Percentiles rank a stretch among this genome's conserved stretches.
phyloP scores from a whole-genome alignment of 2,797 vertebrate species.

The Myotis vivesi region DNA sequence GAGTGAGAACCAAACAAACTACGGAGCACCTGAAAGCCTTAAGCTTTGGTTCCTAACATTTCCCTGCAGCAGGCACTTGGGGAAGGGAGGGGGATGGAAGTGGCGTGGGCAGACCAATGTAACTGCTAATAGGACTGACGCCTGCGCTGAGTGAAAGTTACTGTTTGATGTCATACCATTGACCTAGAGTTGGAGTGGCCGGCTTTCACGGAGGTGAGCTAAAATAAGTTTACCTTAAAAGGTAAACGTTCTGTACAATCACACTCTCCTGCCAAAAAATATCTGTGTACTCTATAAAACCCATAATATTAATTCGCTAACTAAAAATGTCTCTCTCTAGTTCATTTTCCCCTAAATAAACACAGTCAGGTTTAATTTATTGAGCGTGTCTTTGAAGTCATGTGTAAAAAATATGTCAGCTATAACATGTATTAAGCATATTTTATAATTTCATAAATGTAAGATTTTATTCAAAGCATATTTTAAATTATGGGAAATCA shows the following conservation, averaged over 20 bases:
- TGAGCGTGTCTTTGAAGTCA: not conserved
- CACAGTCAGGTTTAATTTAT: not conserved
- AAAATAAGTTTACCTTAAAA: not conserved
- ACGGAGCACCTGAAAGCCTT: not conserved
- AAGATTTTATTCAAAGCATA: not conserved
- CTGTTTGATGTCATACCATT: not conserved
- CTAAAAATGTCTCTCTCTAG: not conserved
- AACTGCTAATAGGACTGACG: not conserved
- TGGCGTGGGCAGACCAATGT: rapidly evolving
- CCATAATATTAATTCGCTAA: not conserved
- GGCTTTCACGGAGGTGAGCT: not conserved
- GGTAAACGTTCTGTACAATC: not conserved
- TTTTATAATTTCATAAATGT: not conserved
- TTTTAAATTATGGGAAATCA: not conserved
- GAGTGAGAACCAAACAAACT: not conserved
- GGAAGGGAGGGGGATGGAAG: no score
- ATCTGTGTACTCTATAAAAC: not conserved
- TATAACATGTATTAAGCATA: not conserved
- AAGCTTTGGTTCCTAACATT: not conserved
- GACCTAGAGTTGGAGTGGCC: not conserved
- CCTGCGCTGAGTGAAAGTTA: not conserved
- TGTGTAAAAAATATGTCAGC: not conserved
- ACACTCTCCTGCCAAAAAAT: not conserved
- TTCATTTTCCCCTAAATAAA: not conserved
- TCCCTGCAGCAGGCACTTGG: not conserved